Evolutionary conservation across 2,888 invertebrate genomes (phyloP), one percentile per base, ranked within the genome.

Genomic region (Ctenicera cuprea): DNA sequence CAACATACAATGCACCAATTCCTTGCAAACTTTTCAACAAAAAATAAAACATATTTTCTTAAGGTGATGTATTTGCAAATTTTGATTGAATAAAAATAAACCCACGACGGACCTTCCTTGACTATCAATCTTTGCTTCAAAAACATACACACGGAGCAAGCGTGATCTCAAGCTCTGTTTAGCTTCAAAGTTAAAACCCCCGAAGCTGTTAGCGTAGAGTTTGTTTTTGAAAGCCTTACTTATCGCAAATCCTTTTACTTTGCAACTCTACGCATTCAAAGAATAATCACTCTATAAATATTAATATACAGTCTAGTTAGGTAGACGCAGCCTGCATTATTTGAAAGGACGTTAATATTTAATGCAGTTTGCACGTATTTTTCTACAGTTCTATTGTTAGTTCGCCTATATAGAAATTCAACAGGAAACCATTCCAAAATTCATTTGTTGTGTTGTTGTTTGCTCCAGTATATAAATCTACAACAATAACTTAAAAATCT

Each of bases 221-320:
- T 69, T 69, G 69, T 48, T 14, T 62, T 50, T 48, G 43, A 69
- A 69, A 69, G 61, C 61, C 20, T 37, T 69, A 62, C 69, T 69
- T 69, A 69, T 69, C 69, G 61, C 50, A 69, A 69, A 69, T 69
- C 61, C 69, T 37, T 50, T 69, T 62, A 69, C 69, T 50, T 69
- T 43, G 33, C 18, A 38, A 69, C 61, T n/a, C n/a, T 61, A 50
- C 48, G 48, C 38, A 61, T 69, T 69, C 61, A 69, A 69, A 61
- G 62, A 69, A 62, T 69, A 69, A 69, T 69, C 61, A 38, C 50
- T 61, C 69, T 69, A 69, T 69, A 69, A 69, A 69, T 69, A 69
- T 69, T 69, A 69, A 69, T 69, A 69, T 7, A 20, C 45, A 43
- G 38, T 9, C 59, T 20, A 41, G 38, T 59, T 59, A 59, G n/a